Evolutionary conservation across 2,113 vertebrate species (phyloP), one percentile per base, ranked within the genome.

Genomic region (Seriola rivoliana): DNA sequence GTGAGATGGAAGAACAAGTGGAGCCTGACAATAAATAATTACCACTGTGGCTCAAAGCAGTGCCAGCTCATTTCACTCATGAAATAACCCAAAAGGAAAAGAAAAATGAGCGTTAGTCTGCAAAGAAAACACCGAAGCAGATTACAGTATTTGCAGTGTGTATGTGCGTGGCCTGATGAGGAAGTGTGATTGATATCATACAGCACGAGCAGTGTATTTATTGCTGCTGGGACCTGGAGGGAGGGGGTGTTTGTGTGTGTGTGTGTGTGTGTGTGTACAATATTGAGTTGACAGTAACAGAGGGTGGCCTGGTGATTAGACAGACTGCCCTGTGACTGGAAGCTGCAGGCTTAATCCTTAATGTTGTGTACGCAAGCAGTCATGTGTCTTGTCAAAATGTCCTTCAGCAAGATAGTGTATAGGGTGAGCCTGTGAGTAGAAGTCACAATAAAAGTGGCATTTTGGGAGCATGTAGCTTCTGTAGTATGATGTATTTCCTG

Each of bases 11-110:
- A 78, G 44, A 77, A 69, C 14, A 68, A 81, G 42, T 9, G 38
- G 59, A 85, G 80, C 44, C 68, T 88, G 71, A 78, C 78, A 80
- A 52, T 69, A 80, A 87, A 80, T 81, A 81, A 90, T 84, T 76
- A 90, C 71, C 1, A 19, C 48, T n/a, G 44, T 42, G 69, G 25
- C 60, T 82, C 21, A 23, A 34, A 78, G 75, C 64, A 64, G 38
- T 8, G 19, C 12, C 55, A 80, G 70, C 85, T 85, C 62, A 85
- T 88, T 87, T 87, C 79, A 74, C 76, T 84, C 36, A 81, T 70
- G 80, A 59, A 87, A 81, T 71, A 65, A 85, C 86, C 63, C 80
- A 79, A 78, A 81, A 29, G 5, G 55, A 75, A 84, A 65, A 82
- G 81, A 84, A 69, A 83, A 87, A 89, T 63, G 44, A 72, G 62